Evolutionary conservation across 2,113 vertebrate genomes (phyloP).

Genomic region (Drymodes brunneopygia): DNA sequence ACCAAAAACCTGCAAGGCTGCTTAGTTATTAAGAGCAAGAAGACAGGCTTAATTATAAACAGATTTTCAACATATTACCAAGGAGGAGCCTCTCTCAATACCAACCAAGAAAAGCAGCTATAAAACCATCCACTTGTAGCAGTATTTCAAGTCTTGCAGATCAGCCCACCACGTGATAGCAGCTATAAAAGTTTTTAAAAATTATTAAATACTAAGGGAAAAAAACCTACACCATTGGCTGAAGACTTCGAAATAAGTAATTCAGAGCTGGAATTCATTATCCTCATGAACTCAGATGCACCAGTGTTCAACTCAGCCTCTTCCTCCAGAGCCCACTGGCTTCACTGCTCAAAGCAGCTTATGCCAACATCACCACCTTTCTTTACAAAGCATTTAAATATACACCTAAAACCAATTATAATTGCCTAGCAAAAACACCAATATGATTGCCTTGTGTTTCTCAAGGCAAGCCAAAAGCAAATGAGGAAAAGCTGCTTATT

Average conservation of each 20-base stretch:
- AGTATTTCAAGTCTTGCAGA: neutral
- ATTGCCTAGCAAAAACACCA: neutral
- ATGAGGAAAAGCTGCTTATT: neutral
- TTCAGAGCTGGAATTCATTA: neutral
- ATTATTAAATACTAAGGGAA: neutral
- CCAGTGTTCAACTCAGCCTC: neutral
- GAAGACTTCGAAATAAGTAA: neutral
- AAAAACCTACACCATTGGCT: neutral
- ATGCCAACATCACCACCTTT: neutral
- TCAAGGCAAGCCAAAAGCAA: neutral
- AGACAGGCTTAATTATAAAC: neutral
- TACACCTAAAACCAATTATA: slow-evolving; percentile 33
- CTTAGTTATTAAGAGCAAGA: neutral
- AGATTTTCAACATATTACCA: neutral
- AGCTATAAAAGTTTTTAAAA: neutral
- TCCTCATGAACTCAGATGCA: neutral
- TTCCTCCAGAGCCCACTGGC: neutral
- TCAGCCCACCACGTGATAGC: neutral
- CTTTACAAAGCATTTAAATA: slow-evolving; percentile 5
- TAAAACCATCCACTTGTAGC: neutral
- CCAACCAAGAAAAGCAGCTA: neutral
- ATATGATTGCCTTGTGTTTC: neutral
- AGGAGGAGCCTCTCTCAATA: neutral
- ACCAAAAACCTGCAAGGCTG: neutral
- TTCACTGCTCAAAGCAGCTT: neutral